Percentiles rank a stretch among this genome's conserved stretches.
Evolutionary conservation across 1,140 invertebrate genomes (phyloP).

Genomic region (Drosophila equinoxialis): DNA sequence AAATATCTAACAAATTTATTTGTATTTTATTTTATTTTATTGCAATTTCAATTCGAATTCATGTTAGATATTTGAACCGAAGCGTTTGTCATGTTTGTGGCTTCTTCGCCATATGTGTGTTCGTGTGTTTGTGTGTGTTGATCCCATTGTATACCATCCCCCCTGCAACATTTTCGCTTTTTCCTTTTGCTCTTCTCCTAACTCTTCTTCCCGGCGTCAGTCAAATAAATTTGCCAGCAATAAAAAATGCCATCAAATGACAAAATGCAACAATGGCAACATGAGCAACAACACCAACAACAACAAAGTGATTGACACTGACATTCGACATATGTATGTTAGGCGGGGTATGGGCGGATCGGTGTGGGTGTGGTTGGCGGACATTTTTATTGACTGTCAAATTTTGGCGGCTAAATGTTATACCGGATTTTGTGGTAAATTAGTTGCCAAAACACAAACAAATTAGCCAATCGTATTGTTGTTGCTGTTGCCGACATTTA

Average conservation of each 20-base stretch:
- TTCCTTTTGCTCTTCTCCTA: no score
- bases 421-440: constrained; percentile 47
- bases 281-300: constrained; percentile 27
- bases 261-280: constrained; percentile 33
- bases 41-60: constrained; percentile 45
- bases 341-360: not conserved
- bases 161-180: not conserved
- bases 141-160: constrained; percentile 29
- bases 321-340: constrained; percentile 67
- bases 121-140: constrained; percentile 31
- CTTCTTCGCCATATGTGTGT: constrained; percentile 11
- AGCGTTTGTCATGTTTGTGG: constrained; percentile 49
- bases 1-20: constrained; percentile 42
- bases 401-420: constrained; percentile 40
- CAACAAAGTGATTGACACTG: constrained; percentile 64
- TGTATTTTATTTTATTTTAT: constrained; percentile 63
- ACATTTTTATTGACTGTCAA: constrained; percentile 43
- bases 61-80: constrained; percentile 40
- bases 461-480: constrained; percentile 56
- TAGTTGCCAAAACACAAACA: constrained; percentile 37
- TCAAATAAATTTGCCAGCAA: constrained; percentile 69
- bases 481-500: constrained; percentile 22
- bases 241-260: constrained; percentile 69
- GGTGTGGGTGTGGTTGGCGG: constrained; percentile 1
- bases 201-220: constrained; percentile 25